These are phyloP conservation scores for Protodeltote pygarga DNA, from an alignment of 2,888 invertebrate genomes.

Conservation along the genomic window DNA sequence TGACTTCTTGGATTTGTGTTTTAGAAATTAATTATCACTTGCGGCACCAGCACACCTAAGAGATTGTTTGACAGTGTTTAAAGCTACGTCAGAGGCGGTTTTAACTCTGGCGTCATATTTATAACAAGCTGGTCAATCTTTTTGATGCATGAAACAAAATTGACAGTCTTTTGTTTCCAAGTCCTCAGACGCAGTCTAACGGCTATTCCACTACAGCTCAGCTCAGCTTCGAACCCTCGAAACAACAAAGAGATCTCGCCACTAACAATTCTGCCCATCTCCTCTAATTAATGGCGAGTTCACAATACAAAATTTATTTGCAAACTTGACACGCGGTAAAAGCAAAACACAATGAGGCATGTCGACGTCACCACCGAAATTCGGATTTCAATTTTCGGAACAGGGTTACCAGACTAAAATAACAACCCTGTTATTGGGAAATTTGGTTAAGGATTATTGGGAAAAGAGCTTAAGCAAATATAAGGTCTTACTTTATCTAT, in stretches of 20 bases:
- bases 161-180: too few species aligned
- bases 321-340: slow-evolving; percentile 56
- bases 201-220: not conserved
- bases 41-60: too few species aligned
- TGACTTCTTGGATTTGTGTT: too few species aligned
- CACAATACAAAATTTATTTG: slow-evolving; percentile 51
- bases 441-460: not conserved
- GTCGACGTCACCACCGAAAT: slow-evolving; percentile 64
- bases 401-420: slow-evolving; percentile 33
- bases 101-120: too few species aligned
- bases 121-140: too few species aligned
- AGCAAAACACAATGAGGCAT: slow-evolving; percentile 62
- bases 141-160: too few species aligned
- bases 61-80: too few species aligned
- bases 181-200: too few species aligned
- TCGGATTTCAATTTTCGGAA: slow-evolving; percentile 54
- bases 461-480: too few species aligned
- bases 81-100: too few species aligned
- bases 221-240: not conserved
- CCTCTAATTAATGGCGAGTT: slow-evolving; percentile 48
- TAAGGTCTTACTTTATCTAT: too few species aligned
- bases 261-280: slow-evolving; percentile 4
- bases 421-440: not conserved
- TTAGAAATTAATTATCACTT: too few species aligned
- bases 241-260: slow-evolving; percentile 21